phyloP scores from a whole-genome alignment of 2,888 invertebrate species.

The Laspeyria flexula region DNA sequence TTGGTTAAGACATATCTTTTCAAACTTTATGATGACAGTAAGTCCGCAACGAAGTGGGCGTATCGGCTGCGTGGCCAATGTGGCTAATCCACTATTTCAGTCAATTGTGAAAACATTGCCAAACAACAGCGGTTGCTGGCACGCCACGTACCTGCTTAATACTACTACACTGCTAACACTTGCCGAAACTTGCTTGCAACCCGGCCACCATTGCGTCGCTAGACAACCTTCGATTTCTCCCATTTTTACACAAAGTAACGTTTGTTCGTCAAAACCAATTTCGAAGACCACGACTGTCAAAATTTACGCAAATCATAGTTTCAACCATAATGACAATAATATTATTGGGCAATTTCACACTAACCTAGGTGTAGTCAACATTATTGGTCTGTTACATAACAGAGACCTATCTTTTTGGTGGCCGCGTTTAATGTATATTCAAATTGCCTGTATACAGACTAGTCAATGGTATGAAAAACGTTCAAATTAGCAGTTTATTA shows the following conservation, averaged over 20 bases:
- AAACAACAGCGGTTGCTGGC: conserved; percentile 55
- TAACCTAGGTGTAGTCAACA: conserved; percentile 44
- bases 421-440: conserved; percentile 44
- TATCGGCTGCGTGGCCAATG: conserved; percentile 58
- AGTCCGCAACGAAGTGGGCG: conserved; percentile 46
- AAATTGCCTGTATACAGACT: conserved; percentile 45
- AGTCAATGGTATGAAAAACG: conserved; percentile 47
- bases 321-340: conserved; percentile 38
- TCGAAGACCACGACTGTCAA: conserved; percentile 51
- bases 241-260: conserved; percentile 66
- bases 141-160: conserved; percentile 50
- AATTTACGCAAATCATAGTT: conserved; percentile 54
- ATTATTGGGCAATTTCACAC: conserved; percentile 44
- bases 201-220: conserved; percentile 57
- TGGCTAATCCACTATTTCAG: conserved; percentile 72
- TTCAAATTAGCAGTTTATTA: conserved; percentile 51
- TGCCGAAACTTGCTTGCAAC: conserved; percentile 61
- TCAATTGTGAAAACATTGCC: conserved; percentile 74
- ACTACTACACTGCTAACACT: conserved; percentile 45
- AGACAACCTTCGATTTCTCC: conserved; percentile 73
- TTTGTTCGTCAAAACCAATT: conserved; percentile 69
- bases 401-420: conserved; percentile 46
- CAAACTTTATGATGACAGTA: conserved; percentile 22
- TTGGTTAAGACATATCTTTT: conserved; percentile 4
- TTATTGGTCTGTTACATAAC: conserved; percentile 48